Evolutionary conservation across 2,113 vertebrate genomes (phyloP), one percentile per base, ranked within the genome.

Genomic region (Verasper variegatus): DNA sequence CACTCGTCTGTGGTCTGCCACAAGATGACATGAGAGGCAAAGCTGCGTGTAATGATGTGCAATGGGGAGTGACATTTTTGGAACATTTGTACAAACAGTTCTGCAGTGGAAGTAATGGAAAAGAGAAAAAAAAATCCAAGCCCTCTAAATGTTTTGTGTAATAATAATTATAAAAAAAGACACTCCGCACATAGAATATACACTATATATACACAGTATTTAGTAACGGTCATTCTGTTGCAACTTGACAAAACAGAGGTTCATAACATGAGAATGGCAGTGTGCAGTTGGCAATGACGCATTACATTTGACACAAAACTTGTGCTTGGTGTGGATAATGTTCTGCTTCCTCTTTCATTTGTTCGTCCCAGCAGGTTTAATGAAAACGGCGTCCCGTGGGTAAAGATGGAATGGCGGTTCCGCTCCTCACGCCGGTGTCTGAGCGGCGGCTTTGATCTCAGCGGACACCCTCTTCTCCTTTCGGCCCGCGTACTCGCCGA

Each of bases 401-500:
- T 49, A 40, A 56, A 31, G 61, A 76, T 66, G 70, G 82, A 18
- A 72, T 63, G 66, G 26, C 37, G 4, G 54, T 27, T 65, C 69
- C 3, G 10, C 71, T 68, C 79, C 87, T 95, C 91, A 95, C 3
- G 93, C 94, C 13, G 91, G 87, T 77, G 84, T 92, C 80, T 95
- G 96, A 92, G 92, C 92, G 57, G 94, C 94, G 78, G 94, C 96
- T 85, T 95, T 98, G 94, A 96, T 95, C 91, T 98, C 97, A 31
- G 93, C 90, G 1, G 96, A 96, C 74, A 77, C 94, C 88, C 96
- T 96, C 80, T 97, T 98, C 78, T 97, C 96, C 89, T 97, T 98
- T 55, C 94, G 94, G 62, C 95, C 96, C 0, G 95, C 91, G 2
- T 99, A 99, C 89, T 97, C 97, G 4, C 98, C 98, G 69, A 98